These are phyloP conservation scores for Malurus cyaneus DNA, from an alignment of 2,113 vertebrate species.

Conservation along the genomic window DNA sequence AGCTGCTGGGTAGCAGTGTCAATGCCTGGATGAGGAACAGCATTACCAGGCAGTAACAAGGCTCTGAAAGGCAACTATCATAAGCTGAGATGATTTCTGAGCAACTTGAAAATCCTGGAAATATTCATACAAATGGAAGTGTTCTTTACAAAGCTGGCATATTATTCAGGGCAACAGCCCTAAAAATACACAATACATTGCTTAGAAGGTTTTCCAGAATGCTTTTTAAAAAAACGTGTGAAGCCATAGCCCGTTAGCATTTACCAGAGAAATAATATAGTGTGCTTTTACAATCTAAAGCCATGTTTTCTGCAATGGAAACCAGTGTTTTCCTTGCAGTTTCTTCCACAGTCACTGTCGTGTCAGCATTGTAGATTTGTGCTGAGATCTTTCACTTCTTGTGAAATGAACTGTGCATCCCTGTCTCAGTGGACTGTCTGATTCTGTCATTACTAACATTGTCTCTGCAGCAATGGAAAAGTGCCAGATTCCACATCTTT, in stretches of 20 bases:
- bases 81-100: not conserved
- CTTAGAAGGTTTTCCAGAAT: not conserved
- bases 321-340: not conserved
- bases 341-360: not conserved
- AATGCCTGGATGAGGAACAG: not conserved
- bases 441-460: constrained; percentile 17
- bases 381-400: constrained; percentile 12
- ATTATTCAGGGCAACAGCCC: not conserved
- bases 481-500: constrained; percentile 9
- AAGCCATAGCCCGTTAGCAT: not conserved
- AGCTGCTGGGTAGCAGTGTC: not conserved
- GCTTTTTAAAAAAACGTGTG: not conserved
- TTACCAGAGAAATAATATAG: not conserved
- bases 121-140: not conserved
- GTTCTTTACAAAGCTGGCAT: not conserved
- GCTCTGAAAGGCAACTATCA: constrained; percentile 5
- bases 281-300: not conserved
- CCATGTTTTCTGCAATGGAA: not conserved
- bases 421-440: not conserved
- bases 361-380: not conserved
- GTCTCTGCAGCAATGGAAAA: constrained; percentile 26
- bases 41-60: not conserved
- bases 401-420: not conserved
- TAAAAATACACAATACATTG: not conserved
- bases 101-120: constrained; percentile 16